Base-by-base conservation (phyloP, 2,113 vertebrate species). In the Xiphias gladius region DNA sequence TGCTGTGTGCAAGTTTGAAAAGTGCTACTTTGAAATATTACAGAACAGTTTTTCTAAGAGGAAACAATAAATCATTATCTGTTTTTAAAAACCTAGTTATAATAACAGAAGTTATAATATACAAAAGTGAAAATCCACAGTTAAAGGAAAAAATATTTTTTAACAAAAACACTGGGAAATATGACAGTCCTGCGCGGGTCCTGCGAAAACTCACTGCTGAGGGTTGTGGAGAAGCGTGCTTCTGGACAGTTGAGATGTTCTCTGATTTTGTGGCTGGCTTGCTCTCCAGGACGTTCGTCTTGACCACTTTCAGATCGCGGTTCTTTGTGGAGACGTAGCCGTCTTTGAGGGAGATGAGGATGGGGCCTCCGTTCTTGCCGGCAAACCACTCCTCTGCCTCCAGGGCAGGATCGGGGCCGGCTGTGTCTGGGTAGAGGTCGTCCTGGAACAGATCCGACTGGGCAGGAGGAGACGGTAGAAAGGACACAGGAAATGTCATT, bases 401-500 rank as follows among this genome's bases (percentile, higher is more conserved):
- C 90, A 99, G 92, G 0, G 97, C 93, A 0, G 97, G 97, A 20
- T 99, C 98, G 0, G 98, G 98, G 11, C 98, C 98, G 0, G 97
- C 96, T 0, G 98, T 99, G 85, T 99, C 97, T 0, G 98, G 98
- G 72, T 99, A 99, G 69, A 99, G 94, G 89, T 99, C 98, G 1
- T 99, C 98, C 86, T 99, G 98, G 95, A 99, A 99, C 63, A 99
- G 96, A 92, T 99, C 98, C 3, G 98, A 99, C 98, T 99, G 87
- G 39, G 46, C 14, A 11, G 39, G 78, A 20, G 90, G 75, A 80
- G 63, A 73, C 82, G 67, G 75, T 10, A 24, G 76, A 80, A 66
- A 74, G 79, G 69, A 77, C 19, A 20, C 14, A 58, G 46, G 48
- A 71, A 64, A 79, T 37, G 87, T 48, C 5, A 46, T 2, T 0